Evolutionary conservation across 2,888 invertebrate genomes (phyloP).

Genomic region (Phoenoteleia sp.): DNA sequence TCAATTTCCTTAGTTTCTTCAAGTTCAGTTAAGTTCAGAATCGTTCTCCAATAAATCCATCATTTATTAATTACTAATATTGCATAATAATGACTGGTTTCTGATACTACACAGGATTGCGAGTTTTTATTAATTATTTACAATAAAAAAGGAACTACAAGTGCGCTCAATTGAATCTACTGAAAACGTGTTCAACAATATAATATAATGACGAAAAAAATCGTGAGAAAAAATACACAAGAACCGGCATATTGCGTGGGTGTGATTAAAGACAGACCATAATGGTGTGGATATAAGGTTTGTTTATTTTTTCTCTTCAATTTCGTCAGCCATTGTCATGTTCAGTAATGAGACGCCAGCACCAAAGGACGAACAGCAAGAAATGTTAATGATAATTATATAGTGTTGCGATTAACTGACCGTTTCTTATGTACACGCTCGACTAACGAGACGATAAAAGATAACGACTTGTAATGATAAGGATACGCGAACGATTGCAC

Average conservation of each 20-base stretch:
- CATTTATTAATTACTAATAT: too few relatives aligned
- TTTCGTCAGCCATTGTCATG: slow-evolving; percentile 68
- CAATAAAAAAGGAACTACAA: too few relatives aligned
- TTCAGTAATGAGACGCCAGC: slow-evolving; percentile 58
- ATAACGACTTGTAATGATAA: slow-evolving; percentile 72
- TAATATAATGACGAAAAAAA: too few relatives aligned
- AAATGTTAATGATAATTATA: slow-evolving; percentile 73
- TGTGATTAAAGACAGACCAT: slow-evolving; percentile 58
- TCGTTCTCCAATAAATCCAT: too few relatives aligned
- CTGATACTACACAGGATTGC: too few relatives aligned
- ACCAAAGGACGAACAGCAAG: slow-evolving; percentile 52
- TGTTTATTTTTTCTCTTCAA: slow-evolving; percentile 45
- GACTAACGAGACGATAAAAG: slow-evolving; percentile 72
- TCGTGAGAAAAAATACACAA: slow-evolving; percentile 30
- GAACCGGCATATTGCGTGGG: slow-evolving; percentile 44
- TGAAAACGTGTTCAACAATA: too few relatives aligned
- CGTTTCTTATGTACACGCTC: slow-evolving; percentile 69
- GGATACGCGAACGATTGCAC: slow-evolving; percentile 60
- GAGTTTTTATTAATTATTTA: too few relatives aligned
- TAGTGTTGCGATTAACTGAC: slow-evolving; percentile 65
- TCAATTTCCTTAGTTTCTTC: too few relatives aligned
- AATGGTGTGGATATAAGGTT: slow-evolving; percentile 66
- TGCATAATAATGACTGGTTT: too few relatives aligned
- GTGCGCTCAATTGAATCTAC: too few relatives aligned
- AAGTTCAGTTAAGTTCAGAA: too few relatives aligned